Evolutionary conservation across 2,113 vertebrate species (phyloP).

Genomic region (Cottus gobio): DNA sequence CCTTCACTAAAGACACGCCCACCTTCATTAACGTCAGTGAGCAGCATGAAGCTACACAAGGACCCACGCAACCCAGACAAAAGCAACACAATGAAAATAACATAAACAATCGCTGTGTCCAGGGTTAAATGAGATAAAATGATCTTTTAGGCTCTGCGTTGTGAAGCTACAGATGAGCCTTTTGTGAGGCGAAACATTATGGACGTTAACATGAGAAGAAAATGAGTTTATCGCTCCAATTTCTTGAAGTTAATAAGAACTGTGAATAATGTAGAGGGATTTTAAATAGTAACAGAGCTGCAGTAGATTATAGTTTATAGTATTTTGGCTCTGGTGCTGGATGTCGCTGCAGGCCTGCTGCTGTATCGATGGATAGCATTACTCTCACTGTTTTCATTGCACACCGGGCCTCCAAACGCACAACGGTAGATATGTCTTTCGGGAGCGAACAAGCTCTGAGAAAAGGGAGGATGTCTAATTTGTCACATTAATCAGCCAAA

Average conservation of each 20-base stretch:
- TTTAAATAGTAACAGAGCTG: constrained; percentile 15
- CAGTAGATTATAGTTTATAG: background rate
- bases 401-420: constrained; percentile 42
- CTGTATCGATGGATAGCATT: constrained; percentile 37
- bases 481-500: constrained; percentile 33
- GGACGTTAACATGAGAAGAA: background rate
- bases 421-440: constrained; percentile 23
- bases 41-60: too few relatives aligned
- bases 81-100: too few relatives aligned
- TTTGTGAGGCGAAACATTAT: background rate
- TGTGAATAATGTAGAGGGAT: background rate
- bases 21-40: too few relatives aligned
- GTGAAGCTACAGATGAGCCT: constrained; percentile 8
- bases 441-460: constrained; percentile 1
- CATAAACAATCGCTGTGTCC: too few relatives aligned
- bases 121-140: constrained; percentile 35
- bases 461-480: constrained; percentile 29
- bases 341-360: constrained; percentile 29
- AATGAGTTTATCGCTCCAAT: background rate
- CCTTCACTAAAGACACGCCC: too few relatives aligned
- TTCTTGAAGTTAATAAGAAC: background rate
- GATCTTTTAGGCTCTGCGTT: constrained; percentile 28
- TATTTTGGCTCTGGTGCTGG: constrained; percentile 28
- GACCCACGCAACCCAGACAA: too few relatives aligned
- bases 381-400: constrained; percentile 39